Evolutionary conservation across 2,888 invertebrate genomes (phyloP), one percentile per base, ranked within the genome.

Genomic region (Microctonus hyperodae): DNA sequence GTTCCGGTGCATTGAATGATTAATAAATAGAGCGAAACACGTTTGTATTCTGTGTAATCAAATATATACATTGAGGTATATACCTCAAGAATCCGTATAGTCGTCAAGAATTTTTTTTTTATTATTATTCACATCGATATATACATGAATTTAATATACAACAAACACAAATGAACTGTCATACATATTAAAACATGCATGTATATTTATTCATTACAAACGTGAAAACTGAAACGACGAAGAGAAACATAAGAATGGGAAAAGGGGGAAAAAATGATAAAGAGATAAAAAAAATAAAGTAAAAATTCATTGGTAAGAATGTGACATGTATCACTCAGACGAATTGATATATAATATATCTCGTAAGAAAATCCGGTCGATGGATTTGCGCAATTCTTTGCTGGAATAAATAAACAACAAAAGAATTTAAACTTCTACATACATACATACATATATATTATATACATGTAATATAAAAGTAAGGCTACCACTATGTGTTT

Each of bases 21-120:
- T 31, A 50, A 60, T 61, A 65, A 69, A 58, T 69, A 69, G 70
- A 70, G 64, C 70, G 69, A 69, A 64, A 70, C 70, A 48, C 13
- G 48, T 20, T 44, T 44, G 44, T 44, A 44, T 16, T 44, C 20
- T n/a, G n/a, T n/a, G 9, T 16, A 31, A 28, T 28, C 7, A 16
- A 16, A 44, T 44, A 16, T 44, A 1, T 44, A 20, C 16, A 44
- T 44, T 16, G 5, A n/a, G 7, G 16, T 44, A n/a, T 16, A 44
- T 20, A 16, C n/a, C n/a, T n/a, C n/a, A n/a, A n/a, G n/a, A n/a
- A n/a, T n/a, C n/a, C n/a, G n/a, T n/a, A n/a, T n/a, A n/a, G n/a
- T n/a, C n/a, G n/a, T n/a, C n/a, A n/a, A n/a, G n/a, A n/a, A n/a
- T n/a, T n/a, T n/a, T 28, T 28, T 28, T 28, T 28, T 28, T 28